Conservation (phyloP, 2,888 invertebrate genomes). For the Ditula angustiorana region DNA sequence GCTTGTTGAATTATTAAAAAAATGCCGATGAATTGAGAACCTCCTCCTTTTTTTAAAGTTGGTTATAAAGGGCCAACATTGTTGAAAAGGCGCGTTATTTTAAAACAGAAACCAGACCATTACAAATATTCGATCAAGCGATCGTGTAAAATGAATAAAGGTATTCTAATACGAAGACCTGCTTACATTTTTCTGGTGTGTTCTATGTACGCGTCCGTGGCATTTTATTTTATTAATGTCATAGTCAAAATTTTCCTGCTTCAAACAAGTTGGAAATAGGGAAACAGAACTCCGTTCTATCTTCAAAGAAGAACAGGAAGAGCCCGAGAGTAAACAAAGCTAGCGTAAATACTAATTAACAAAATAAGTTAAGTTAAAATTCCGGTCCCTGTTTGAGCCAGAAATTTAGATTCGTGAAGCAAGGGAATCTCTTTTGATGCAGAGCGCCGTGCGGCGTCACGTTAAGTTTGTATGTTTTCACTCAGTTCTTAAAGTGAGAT, state of each 20-base stretch:
- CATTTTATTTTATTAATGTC: background rate
- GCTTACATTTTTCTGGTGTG: too few relatives aligned
- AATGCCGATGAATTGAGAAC: too few relatives aligned
- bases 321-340: constrained; percentile 20
- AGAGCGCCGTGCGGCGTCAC: background rate
- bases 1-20: too few relatives aligned
- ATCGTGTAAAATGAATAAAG: too few relatives aligned
- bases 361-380: constrained; percentile 27
- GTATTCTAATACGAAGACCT: too few relatives aligned
- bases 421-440: constrained; percentile 7
- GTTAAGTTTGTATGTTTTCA: constrained; percentile 8
- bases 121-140: too few relatives aligned
- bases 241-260: background rate
- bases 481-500: constrained; percentile 7
- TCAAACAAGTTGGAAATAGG: background rate
- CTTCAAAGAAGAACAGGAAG: constrained; percentile 22
- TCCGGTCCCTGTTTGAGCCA: constrained; percentile 20
- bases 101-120: too few relatives aligned
- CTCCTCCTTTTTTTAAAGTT: too few relatives aligned
- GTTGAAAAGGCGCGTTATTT: too few relatives aligned
- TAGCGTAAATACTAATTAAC: constrained; percentile 22
- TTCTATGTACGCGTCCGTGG: background rate
- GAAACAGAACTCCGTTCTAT: constrained; percentile 18
- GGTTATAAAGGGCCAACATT: too few relatives aligned
- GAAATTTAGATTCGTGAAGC: constrained; percentile 21